phyloP scores from a whole-genome alignment of 2,888 invertebrate species.

The Drosophila testacea region DNA sequence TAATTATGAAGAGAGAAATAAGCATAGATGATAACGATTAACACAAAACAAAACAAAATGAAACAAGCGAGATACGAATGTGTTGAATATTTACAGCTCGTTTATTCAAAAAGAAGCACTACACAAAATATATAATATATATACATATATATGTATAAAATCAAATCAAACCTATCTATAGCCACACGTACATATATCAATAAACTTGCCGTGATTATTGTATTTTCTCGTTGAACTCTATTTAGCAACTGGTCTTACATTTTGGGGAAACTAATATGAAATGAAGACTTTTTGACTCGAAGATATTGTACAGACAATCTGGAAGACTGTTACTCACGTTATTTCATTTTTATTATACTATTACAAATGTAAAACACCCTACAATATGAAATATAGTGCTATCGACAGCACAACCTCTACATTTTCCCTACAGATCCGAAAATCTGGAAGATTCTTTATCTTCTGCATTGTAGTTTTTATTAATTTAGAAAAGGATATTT shows the following conservation, averaged over 20 bases:
- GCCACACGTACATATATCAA: conserved; percentile 65
- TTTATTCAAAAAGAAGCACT: conserved; percentile 68
- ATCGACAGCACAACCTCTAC: too few relatives aligned
- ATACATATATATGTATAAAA: conserved; percentile 15
- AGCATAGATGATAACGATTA: conserved; percentile 67
- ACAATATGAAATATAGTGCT: not conserved
- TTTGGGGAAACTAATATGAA: not conserved
- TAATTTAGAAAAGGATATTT: too few relatives aligned
- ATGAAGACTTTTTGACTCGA: not conserved
- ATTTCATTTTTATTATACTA: not conserved
- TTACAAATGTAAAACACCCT: not conserved
- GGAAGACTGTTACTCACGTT: not conserved
- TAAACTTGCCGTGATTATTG: conserved; percentile 79
- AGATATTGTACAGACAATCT: not conserved
- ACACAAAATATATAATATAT: conserved; percentile 49
- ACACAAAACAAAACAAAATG: conserved; percentile 50
- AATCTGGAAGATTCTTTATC: too few relatives aligned
- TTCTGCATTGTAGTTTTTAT: too few relatives aligned
- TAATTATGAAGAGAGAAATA: conserved; percentile 58
- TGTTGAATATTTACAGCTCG: conserved; percentile 82
- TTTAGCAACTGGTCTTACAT: conserved; percentile 15
- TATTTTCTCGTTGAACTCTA: conserved; percentile 21
- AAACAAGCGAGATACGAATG: conserved; percentile 57
- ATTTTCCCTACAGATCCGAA: too few relatives aligned
- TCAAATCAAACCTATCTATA: conserved; percentile 77